Evolutionary conservation across 1,140 invertebrate species (phyloP), one percentile per base, ranked within the genome.

Genomic region (Nasonia giraulti): DNA sequence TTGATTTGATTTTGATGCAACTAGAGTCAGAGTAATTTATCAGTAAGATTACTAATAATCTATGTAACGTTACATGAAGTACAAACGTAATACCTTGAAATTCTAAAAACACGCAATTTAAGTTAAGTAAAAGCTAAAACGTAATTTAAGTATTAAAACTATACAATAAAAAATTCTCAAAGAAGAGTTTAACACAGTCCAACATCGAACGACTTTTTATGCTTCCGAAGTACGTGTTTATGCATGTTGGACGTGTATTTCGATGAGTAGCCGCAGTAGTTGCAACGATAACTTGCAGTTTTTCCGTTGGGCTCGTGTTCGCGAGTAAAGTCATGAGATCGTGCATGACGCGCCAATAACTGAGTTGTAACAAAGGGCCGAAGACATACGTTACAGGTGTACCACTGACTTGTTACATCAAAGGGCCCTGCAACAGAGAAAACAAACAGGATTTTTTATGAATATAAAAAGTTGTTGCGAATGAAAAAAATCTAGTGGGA

Each of bases 201-300:
- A 62, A n/a, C 17, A 20, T 20, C 17, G 1, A 62, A 20, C 0
- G 31, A 71, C 23, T 62, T 85, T 69, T 85, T 85, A 62, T 96
- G 96, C 95, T 96, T 96, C 44, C 96, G 93, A 90, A 96, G 95
- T 94, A 96, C 95, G 91, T 96, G 96, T 73, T 96, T 94, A 66
- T 95, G 95, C 89, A 96, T 96, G 91, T 96, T 95, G 94, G 96
- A 96, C 92, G 96, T 96, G 89, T 96, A 95, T 89, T 96, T 96
- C 87, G 95, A 95, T 78, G 94, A 93, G 91, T 96, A 96, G 11
- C 95, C 94, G 91, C 94, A 95, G 89, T 93, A 91, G 71, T 86
- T 83, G 77, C 85, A 86, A 0, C 75, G 74, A 37, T 78, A 78
- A 2, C 66, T 8, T 1, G 23, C 74, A 14, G 20, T 44, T 11